Conservation (phyloP, 2,797 vertebrate genomes). For the Phoebastria nigripes region DNA sequence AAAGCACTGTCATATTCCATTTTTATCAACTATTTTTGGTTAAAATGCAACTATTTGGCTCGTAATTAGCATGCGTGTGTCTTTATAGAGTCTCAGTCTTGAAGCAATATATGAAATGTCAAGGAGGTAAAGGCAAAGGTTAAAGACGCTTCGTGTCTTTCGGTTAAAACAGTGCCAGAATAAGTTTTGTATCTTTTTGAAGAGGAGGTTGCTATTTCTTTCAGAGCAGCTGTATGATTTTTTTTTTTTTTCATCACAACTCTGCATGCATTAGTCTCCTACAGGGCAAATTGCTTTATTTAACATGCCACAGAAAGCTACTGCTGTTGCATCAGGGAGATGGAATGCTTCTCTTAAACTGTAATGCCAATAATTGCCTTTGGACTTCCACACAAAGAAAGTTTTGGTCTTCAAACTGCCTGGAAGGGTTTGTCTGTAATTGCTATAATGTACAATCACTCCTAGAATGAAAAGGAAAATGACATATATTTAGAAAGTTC, state of each 20-base stretch:
- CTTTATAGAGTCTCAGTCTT: not conserved
- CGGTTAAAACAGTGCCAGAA: constrained; percentile 73
- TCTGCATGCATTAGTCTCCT: constrained; percentile 72
- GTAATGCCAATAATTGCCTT: constrained; percentile 74
- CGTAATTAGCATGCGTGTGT: not conserved
- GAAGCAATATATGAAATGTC: constrained; percentile 17
- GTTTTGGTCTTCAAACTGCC: constrained; percentile 69
- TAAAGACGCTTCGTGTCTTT: constrained; percentile 74
- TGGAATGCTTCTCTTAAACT: constrained; percentile 76
- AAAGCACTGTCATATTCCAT: not conserved
- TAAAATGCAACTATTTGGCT: constrained; percentile 4
- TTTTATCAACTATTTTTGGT: not conserved
- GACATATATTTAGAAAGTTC: constrained; percentile 70
- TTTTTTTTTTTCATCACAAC: constrained; percentile 45
- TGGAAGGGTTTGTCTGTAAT: constrained; percentile 73
- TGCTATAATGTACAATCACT: constrained; percentile 66
- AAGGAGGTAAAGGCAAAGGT: constrained; percentile 65
- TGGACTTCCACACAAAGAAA: constrained; percentile 70
- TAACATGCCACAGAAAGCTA: constrained; percentile 74
- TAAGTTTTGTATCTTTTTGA: constrained; percentile 65
- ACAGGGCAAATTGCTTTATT: constrained; percentile 69
- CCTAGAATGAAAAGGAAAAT: constrained; percentile 67
- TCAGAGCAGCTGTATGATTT: constrained; percentile 34
- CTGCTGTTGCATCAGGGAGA: constrained; percentile 77
- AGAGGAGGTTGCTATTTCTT: constrained; percentile 44